Conservation (phyloP, 2,113 vertebrate species). For the Noturus placidus region DNA sequence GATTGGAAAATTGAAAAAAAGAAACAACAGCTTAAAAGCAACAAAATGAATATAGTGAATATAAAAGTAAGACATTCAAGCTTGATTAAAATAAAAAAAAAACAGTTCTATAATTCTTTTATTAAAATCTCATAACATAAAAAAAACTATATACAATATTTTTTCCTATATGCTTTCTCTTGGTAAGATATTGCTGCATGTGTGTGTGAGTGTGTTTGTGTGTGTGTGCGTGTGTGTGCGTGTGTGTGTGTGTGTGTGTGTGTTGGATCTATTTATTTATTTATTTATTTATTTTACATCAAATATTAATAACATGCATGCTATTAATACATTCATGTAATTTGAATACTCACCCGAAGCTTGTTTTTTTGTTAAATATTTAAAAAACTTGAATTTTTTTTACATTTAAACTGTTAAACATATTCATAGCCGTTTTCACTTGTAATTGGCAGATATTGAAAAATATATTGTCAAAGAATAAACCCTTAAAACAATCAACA, state of each 20-base stretch:
- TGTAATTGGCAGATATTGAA: no score
- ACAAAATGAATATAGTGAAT: background rate
- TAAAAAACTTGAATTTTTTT: background rate
- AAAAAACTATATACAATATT: no score
- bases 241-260: conserved; percentile 1
- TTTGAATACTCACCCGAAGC: background rate
- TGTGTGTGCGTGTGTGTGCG: background rate
- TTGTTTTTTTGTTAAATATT: background rate
- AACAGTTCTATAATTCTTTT: background rate
- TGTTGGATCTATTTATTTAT: no score
- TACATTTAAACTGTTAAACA: background rate
- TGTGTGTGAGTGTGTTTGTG: conserved; percentile 12
- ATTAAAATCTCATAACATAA: background rate
- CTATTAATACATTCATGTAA: background rate
- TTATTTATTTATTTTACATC: no score
- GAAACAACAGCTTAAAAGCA: background rate
- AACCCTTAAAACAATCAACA: background rate
- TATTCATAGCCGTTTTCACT: no score
- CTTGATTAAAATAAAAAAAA: background rate
- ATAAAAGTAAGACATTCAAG: background rate
- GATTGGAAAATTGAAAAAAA: no score
- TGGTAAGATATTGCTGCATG: background rate
- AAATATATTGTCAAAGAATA: no score
- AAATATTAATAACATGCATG: background rate
- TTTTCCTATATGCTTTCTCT: background rate